These are phyloP conservation scores for Plectrocnemia conspersa DNA, from an alignment of 1,140 invertebrate species.

Conservation along the genomic window DNA sequence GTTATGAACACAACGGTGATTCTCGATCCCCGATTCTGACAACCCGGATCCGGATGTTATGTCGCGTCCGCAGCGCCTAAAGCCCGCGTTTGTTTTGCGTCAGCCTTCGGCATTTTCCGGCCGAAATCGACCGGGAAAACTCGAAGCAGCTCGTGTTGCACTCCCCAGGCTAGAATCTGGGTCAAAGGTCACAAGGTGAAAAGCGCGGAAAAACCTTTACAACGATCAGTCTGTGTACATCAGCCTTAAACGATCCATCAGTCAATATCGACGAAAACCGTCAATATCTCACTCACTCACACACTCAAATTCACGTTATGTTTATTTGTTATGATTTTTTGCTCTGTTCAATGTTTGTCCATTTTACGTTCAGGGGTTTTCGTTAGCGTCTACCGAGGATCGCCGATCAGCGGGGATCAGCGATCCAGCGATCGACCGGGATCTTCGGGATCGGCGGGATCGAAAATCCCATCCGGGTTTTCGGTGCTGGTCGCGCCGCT, in stretches of 20 bases:
- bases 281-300: too few relatives aligned
- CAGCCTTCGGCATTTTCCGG: not conserved
- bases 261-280: too few relatives aligned
- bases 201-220: not conserved
- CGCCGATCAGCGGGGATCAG: too few relatives aligned
- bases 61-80: not conserved
- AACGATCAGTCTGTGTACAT: not conserved
- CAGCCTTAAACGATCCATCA: too few relatives aligned
- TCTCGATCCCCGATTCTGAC: not conserved
- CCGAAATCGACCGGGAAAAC: not conserved
- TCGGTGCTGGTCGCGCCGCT: not conserved
- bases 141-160: not conserved
- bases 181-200: slow-evolving; percentile 2
- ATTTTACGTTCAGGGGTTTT: too few relatives aligned
- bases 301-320: too few relatives aligned
- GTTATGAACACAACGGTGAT: too few relatives aligned
- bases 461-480: too few relatives aligned
- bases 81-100: not conserved
- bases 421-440: too few relatives aligned
- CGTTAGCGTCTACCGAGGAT: too few relatives aligned
- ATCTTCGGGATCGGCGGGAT: not conserved
- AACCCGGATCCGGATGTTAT: slow-evolving; percentile 1
- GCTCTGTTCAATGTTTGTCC: too few relatives aligned
- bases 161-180: slow-evolving; percentile 4
- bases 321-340: too few relatives aligned